Conservation (phyloP, 2,888 invertebrate genomes). For the Eilema griseolum region DNA sequence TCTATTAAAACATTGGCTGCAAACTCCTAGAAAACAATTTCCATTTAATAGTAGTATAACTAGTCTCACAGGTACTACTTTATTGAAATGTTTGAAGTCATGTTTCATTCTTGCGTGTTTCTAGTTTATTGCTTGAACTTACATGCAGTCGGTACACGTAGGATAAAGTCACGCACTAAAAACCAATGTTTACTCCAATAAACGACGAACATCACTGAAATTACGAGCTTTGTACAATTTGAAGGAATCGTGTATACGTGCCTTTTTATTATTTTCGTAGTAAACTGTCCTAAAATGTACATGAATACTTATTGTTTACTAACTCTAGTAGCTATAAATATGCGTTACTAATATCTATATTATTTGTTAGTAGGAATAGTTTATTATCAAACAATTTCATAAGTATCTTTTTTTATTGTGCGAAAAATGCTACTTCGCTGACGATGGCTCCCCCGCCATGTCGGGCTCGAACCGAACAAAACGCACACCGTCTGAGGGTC, state of each 20-base stretch:
- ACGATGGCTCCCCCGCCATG: no score
- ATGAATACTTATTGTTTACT: no score
- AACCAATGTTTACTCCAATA: slow-evolving; percentile 63
- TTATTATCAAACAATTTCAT: no score
- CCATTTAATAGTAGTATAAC: slow-evolving; percentile 31
- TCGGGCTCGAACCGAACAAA: no score
- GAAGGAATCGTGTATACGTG: slow-evolving; percentile 60
- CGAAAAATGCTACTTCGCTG: no score
- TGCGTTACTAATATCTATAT: background rate
- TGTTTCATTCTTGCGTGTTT: slow-evolving; percentile 55
- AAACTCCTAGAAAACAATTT: slow-evolving; percentile 14
- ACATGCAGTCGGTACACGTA: slow-evolving; percentile 37
- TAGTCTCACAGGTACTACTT: slow-evolving; percentile 31
- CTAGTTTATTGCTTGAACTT: slow-evolving; percentile 47
- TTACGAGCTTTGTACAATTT: slow-evolving; percentile 58
- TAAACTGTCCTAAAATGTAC: slow-evolving; percentile 7
- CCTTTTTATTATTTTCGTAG: slow-evolving; percentile 13
- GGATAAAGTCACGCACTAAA: slow-evolving; percentile 70
- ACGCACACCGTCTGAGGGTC: no score
- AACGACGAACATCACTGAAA: slow-evolving; percentile 57
- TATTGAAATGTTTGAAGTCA: slow-evolving; percentile 50
- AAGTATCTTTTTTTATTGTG: no score
- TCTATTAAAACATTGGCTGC: background rate
- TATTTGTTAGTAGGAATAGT: no score
- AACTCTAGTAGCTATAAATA: background rate